A percentile compares a stretch with the other conserved stretches of the same genome.
Evolutionary conservation across 1,140 invertebrate genomes (phyloP).

Genomic region (Acromyrmex heyeri): DNA sequence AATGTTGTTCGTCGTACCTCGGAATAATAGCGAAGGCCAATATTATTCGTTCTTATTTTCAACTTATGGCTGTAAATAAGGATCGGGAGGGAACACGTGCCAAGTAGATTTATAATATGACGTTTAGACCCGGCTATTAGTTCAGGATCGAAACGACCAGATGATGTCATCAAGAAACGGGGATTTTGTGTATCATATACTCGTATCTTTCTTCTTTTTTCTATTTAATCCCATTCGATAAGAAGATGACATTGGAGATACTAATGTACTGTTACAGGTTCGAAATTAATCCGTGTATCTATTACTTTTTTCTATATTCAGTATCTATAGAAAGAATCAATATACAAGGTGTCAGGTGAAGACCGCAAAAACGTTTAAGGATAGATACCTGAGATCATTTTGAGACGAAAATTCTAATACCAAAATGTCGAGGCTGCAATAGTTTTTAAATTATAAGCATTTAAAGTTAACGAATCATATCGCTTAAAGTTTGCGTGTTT

Average conservation of each 20-base stretch:
- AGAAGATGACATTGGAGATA: background rate
- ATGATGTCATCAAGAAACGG: slow-evolving; percentile 18
- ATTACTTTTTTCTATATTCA: background rate
- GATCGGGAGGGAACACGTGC: slow-evolving; percentile 13
- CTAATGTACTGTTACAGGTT: background rate
- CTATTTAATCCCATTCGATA: slow-evolving; percentile 2
- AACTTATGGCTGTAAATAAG: slow-evolving; percentile 26
- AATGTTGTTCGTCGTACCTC: background rate
- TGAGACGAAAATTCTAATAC: too few species aligned
- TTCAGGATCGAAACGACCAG: slow-evolving; percentile 21
- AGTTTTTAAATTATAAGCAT: too few species aligned
- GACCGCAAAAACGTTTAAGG: too few species aligned
- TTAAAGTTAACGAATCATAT: too few species aligned
- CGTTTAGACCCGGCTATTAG: slow-evolving; percentile 16
- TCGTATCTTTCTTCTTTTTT: background rate
- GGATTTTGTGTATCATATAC: background rate
- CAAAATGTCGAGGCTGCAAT: too few species aligned
- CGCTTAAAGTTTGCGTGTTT: too few species aligned
- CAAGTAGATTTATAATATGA: slow-evolving; percentile 12
- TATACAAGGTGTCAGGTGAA: too few species aligned
- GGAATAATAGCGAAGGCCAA: slow-evolving; percentile 12
- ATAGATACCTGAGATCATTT: too few species aligned
- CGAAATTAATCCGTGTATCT: background rate
- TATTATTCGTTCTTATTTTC: background rate
- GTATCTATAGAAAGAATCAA: background rate